A percentile compares a stretch with the other conserved stretches of the same genome.
phyloP scores from a whole-genome alignment of 1,140 invertebrate genomes.

The Anagrus nilaparvatae region DNA sequence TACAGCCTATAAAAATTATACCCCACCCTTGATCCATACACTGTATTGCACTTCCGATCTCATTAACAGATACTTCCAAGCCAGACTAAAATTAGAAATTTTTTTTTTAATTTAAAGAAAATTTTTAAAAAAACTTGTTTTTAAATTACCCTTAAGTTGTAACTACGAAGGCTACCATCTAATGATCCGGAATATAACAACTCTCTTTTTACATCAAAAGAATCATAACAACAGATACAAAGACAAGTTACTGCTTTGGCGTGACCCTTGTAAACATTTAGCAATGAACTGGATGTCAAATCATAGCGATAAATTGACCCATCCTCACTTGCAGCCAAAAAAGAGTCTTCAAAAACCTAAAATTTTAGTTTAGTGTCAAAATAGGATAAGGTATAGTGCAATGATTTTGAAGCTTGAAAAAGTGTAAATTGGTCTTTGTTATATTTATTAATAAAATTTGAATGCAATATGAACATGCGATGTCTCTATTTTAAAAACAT shows the following conservation, averaged over 20 bases:
- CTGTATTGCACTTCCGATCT: constrained; percentile 49
- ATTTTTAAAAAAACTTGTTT: neutral
- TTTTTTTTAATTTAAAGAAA: constrained; percentile 1
- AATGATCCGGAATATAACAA: constrained; percentile 50
- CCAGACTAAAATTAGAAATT: constrained; percentile 39
- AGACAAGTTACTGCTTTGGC: constrained; percentile 50
- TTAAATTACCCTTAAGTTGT: constrained; percentile 44
- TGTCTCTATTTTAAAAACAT: too few relatives aligned
- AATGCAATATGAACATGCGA: too few relatives aligned
- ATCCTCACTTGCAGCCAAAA: constrained; percentile 40
- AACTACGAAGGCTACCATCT: constrained; percentile 49
- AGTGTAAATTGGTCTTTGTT: constrained; percentile 11
- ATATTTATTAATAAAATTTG: constrained; percentile 7
- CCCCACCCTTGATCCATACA: constrained; percentile 54
- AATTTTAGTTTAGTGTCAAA: constrained; percentile 15
- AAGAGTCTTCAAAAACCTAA: constrained; percentile 38
- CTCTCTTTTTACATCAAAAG: constrained; percentile 35
- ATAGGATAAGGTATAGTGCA: constrained; percentile 9
- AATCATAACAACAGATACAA: constrained; percentile 29
- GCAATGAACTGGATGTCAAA: constrained; percentile 31
- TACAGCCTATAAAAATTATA: constrained; percentile 50
- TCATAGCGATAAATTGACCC: constrained; percentile 38
- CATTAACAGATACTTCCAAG: constrained; percentile 39
- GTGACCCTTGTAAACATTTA: constrained; percentile 40
- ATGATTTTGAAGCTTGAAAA: constrained; percentile 13